phyloP scores from a whole-genome alignment of 2,888 invertebrate genomes.

The Drosophila yooni region DNA sequence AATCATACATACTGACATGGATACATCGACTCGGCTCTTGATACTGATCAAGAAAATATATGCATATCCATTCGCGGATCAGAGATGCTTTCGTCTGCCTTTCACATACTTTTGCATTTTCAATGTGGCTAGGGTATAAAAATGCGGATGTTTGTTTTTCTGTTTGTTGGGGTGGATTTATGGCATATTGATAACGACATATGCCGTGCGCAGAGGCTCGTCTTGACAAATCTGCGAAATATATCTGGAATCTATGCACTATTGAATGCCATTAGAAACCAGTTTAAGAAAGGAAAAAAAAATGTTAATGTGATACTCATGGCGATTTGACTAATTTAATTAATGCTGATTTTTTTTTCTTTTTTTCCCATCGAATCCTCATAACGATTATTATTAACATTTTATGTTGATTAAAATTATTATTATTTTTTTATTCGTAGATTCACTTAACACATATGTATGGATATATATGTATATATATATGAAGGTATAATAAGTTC shows the following conservation, averaged over 20 bases:
- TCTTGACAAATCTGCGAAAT: conserved; percentile 26
- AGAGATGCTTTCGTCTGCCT: neutral
- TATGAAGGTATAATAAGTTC: conserved; percentile 1
- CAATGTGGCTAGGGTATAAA: neutral
- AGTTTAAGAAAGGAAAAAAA: conserved; percentile 42
- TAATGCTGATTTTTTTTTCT: conserved; percentile 58
- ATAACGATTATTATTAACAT: conserved; percentile 68
- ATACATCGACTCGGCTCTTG: neutral
- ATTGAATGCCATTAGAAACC: conserved; percentile 11
- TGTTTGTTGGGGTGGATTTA: neutral
- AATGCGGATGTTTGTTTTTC: neutral
- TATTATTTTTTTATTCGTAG: conserved; percentile 10
- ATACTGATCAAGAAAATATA: neutral
- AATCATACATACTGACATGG: neutral
- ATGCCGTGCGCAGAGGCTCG: conserved; percentile 39
- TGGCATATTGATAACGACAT: neutral
- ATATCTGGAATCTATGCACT: conserved; percentile 15
- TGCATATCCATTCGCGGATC: neutral
- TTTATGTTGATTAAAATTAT: conserved; percentile 44
- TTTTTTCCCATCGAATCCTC: conserved; percentile 21
- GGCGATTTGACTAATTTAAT: conserved; percentile 74
- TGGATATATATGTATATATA: neutral
- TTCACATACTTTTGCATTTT: neutral
- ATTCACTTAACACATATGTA: conserved; percentile 11
- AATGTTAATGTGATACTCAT: conserved; percentile 68